phyloP scores from a whole-genome alignment of 2,888 invertebrate species.

The Imbricaverruca yamaguchii region DNA sequence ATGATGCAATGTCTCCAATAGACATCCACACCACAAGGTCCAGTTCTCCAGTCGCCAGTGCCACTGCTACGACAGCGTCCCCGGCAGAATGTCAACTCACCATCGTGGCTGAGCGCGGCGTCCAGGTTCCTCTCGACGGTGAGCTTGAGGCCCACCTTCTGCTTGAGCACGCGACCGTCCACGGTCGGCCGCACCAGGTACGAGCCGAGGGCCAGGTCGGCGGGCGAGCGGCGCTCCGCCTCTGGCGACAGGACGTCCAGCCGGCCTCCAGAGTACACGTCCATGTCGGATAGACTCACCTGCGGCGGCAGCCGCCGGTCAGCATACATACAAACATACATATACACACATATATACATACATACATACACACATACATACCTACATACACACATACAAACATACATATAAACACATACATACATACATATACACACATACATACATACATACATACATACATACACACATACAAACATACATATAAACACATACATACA shows the following conservation, averaged over 20 bases:
- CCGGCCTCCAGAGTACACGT: constrained; percentile 44
- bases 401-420: too few species aligned
- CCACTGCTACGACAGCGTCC: too few species aligned
- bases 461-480: too few species aligned
- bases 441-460: background rate
- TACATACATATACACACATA: too few species aligned
- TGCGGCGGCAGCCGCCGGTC: constrained; percentile 33
- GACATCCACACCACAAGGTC: too few species aligned
- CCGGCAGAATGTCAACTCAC: constrained; percentile 26
- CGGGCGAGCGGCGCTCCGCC: constrained; percentile 19
- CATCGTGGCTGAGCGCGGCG: constrained; percentile 46
- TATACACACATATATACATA: too few species aligned
- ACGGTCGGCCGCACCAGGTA: constrained; percentile 46
- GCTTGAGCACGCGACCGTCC: constrained; percentile 65
- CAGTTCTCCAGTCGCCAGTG: too few species aligned
- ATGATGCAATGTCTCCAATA: too few species aligned
- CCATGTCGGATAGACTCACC: constrained; percentile 66
- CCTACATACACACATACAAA: too few species aligned
- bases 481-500: too few species aligned
- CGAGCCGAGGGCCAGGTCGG: constrained; percentile 44
- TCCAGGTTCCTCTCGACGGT: constrained; percentile 76
- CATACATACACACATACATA: background rate
- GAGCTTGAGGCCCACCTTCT: constrained; percentile 71
- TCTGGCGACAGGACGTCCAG: constrained; percentile 1
- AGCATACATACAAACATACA: too few species aligned